Evolutionary conservation across 2,797 vertebrate species (phyloP).

Genomic region (Oceanodroma leucorhoa): DNA sequence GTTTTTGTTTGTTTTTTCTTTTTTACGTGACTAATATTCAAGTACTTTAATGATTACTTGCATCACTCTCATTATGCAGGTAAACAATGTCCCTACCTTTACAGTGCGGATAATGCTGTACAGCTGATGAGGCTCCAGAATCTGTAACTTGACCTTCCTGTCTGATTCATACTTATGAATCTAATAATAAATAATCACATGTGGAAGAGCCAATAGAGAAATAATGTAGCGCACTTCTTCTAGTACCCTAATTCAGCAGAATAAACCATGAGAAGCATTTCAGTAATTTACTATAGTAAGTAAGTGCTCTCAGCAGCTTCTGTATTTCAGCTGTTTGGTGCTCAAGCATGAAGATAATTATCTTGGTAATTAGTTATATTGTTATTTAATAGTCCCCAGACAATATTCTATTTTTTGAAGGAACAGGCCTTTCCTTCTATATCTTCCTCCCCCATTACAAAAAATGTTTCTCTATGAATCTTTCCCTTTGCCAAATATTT

Average conservation of each 20-base stretch:
- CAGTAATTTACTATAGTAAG: constrained; percentile 21
- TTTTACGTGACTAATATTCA: not conserved
- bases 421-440: not conserved
- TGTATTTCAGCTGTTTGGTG: constrained; percentile 33
- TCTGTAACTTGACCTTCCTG: constrained; percentile 18
- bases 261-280: constrained; percentile 32
- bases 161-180: not conserved
- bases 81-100: not conserved
- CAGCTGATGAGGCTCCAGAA: not conserved
- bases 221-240: constrained; percentile 13
- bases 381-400: constrained; percentile 41
- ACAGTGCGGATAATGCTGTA: not conserved
- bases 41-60: not conserved
- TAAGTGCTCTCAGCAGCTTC: constrained; percentile 39
- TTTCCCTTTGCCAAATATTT: not conserved
- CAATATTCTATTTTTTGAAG: constrained; percentile 30
- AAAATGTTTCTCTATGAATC: not conserved
- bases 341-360: constrained; percentile 33
- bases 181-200: constrained; percentile 54
- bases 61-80: not conserved
- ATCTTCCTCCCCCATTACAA: not conserved
- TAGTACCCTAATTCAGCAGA: constrained; percentile 23
- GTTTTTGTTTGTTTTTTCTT: not conserved
- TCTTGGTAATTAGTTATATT: constrained; percentile 58
- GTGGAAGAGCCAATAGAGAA: constrained; percentile 32